Conservation (phyloP, 1,140 invertebrate genomes). For the Ceratina japonica region DNA sequence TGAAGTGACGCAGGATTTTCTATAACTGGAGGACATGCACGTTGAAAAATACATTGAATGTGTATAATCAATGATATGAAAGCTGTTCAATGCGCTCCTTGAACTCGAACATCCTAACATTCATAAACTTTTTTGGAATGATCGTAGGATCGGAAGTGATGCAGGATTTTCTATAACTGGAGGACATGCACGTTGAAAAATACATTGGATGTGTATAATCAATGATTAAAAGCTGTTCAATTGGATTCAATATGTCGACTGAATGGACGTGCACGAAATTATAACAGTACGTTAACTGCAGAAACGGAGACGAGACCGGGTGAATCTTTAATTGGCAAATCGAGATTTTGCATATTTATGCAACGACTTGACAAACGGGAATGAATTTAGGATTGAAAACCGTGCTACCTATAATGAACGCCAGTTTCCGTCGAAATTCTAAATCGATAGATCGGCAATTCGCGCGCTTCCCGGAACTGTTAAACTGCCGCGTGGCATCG, state of each 20-base stretch:
- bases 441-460: constrained; percentile 27
- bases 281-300: neutral
- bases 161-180: too few relatives aligned
- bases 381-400: neutral
- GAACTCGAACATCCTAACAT: neutral
- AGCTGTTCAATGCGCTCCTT: too few relatives aligned
- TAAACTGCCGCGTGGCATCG: neutral
- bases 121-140: too few relatives aligned
- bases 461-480: constrained; percentile 3
- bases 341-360: neutral
- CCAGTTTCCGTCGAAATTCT: constrained; percentile 10
- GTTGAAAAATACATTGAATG: too few relatives aligned
- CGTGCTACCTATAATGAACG: neutral
- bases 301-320: neutral
- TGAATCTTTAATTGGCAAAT: constrained; percentile 5
- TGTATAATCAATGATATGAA: too few relatives aligned
- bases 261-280: neutral
- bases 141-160: too few relatives aligned
- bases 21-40: too few relatives aligned
- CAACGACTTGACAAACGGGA: neutral
- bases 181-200: too few relatives aligned
- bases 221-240: too few relatives aligned
- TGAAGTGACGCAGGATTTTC: too few relatives aligned
- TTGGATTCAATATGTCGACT: neutral
- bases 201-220: too few relatives aligned